A percentile compares a stretch with the other conserved stretches of the same genome.
Evolutionary conservation across 2,113 vertebrate genomes (phyloP).

Genomic region (Boleophthalmus pectinirostris): DNA sequence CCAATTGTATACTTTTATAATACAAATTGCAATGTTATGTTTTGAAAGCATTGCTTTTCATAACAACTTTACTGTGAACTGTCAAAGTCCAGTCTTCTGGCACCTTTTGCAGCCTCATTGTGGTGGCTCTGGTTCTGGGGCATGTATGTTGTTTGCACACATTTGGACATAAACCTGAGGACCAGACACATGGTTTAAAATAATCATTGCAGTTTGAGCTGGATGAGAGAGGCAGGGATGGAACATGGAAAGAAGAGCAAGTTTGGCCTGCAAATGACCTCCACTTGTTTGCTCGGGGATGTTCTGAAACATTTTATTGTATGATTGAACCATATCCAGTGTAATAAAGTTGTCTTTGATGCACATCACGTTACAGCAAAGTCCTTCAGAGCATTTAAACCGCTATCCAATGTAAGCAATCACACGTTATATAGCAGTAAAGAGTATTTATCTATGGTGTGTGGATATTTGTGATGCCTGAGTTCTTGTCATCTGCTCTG

Average conservation of each 20-base stretch:
- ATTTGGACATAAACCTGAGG: background rate
- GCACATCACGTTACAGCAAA: conserved; percentile 5
- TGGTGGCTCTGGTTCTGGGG: conserved; percentile 20
- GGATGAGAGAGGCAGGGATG: conserved; percentile 13
- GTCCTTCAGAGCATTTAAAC: background rate
- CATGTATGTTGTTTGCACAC: background rate
- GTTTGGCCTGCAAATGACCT: conserved; percentile 54
- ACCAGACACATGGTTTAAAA: conserved; percentile 31
- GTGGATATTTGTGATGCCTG: conserved; percentile 3
- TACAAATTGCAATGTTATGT: no score
- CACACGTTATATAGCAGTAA: conserved; percentile 20
- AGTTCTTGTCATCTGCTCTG: conserved; percentile 8
- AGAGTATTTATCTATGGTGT: conserved; percentile 33
- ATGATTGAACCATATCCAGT: conserved; percentile 36
- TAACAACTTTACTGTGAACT: no score
- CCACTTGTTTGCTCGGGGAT: conserved; percentile 35
- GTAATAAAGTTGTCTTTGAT: conserved; percentile 44
- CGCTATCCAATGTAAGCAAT: conserved; percentile 5
- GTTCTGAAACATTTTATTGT: conserved; percentile 35
- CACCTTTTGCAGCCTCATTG: no score
- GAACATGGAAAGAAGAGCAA: conserved; percentile 34
- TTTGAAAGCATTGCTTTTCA: no score
- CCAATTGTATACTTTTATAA: no score
- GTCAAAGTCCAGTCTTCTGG: no score
- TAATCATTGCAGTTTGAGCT: conserved; percentile 10